Conservation (phyloP, 2,797 vertebrate genomes). For the Taeniopygia guttata region DNA sequence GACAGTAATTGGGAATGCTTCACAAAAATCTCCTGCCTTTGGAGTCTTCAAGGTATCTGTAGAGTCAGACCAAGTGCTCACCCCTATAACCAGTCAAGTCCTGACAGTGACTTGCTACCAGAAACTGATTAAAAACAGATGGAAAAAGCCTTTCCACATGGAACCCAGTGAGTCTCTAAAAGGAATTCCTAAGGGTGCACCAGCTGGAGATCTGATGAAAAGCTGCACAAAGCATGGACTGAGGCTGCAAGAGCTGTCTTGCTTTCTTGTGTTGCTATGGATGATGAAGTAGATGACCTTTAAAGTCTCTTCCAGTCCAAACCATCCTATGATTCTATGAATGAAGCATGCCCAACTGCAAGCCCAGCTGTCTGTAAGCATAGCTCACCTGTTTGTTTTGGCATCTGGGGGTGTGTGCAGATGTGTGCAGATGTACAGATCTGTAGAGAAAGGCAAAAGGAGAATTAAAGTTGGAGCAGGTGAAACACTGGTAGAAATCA, state of each 20-base stretch:
- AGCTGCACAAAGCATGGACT: neutral
- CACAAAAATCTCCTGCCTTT: neutral
- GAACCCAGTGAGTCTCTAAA: neutral
- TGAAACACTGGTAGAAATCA: neutral
- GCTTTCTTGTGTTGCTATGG: neutral
- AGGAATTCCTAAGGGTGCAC: neutral
- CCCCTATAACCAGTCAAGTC: neutral
- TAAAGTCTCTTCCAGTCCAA: neutral
- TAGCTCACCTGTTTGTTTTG: neutral
- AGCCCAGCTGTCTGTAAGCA: neutral
- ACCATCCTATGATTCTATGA: neutral
- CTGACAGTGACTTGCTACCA: neutral
- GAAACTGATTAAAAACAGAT: neutral
- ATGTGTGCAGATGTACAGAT: neutral
- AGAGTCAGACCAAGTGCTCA: neutral
- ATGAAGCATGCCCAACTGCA: neutral
- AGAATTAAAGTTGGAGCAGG: neutral
- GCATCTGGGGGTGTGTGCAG: accelerated
- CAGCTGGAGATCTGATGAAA: neutral
- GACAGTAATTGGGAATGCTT: neutral
- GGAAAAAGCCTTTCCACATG: neutral
- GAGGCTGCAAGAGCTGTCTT: neutral
- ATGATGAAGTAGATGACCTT: neutral
- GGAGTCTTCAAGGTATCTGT: neutral
- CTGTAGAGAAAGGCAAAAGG: neutral